Evolutionary conservation across 2,888 invertebrate species (phyloP).

Genomic region (Hypolimnas misippus): DNA sequence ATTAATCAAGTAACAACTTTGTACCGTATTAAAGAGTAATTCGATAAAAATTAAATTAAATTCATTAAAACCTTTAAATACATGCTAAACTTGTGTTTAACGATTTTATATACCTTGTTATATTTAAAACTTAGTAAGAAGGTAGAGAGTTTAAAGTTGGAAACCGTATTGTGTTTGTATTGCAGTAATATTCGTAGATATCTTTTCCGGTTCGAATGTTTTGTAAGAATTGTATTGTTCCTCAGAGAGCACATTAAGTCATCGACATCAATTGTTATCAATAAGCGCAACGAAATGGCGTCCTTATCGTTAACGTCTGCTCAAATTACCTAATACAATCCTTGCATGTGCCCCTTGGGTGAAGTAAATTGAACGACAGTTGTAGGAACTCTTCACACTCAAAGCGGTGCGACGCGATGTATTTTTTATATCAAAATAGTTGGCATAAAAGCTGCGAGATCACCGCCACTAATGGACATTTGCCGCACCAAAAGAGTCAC

Average conservation of each 20-base stretch:
- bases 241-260: neutral
- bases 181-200: neutral
- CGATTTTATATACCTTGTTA: too few species aligned
- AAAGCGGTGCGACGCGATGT: too few species aligned
- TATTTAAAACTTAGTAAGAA: too few species aligned
- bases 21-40: neutral
- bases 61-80: neutral
- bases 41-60: neutral
- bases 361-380: neutral
- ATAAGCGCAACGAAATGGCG: neutral
- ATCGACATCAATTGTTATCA: neutral
- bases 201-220: neutral
- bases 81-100: too few species aligned
- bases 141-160: too few species aligned
- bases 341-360: neutral
- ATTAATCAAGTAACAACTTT: neutral
- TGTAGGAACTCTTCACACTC: neutral
- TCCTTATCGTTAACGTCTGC: neutral
- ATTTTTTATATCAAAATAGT: too few species aligned
- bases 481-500: too few species aligned
- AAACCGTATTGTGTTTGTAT: neutral
- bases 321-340: neutral
- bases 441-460: too few species aligned
- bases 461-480: too few species aligned
- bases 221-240: neutral